Evolutionary conservation across 2,113 vertebrate species (phyloP).

Genomic region (Bombycilla garrulus): DNA sequence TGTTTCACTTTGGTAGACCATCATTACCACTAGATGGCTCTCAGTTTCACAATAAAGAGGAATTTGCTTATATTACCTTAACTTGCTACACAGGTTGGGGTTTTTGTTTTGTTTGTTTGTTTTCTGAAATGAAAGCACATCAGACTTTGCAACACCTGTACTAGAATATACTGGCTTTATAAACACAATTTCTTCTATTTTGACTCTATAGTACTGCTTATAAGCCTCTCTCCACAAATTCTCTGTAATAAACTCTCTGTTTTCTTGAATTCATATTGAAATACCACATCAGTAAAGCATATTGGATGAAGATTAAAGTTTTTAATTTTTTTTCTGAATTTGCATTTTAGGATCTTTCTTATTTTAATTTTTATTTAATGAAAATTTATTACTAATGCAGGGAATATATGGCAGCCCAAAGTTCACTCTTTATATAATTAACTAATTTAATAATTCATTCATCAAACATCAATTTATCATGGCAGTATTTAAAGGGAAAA

Average conservation of each 20-base stretch:
- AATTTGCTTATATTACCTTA: neutral
- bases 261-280: neutral
- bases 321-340: neutral
- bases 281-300: neutral
- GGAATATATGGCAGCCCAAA: neutral
- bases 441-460: neutral
- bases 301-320: neutral
- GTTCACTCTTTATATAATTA: neutral
- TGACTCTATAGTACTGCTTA: neutral
- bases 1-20: neutral
- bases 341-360: neutral
- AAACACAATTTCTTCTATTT: neutral
- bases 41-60: neutral
- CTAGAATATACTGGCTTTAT: neutral
- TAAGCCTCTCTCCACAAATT: neutral
- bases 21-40: constrained; percentile 64
- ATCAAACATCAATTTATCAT: neutral
- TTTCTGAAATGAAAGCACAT: neutral
- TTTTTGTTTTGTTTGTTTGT: neutral
- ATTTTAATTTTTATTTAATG: neutral
- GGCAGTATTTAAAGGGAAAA: neutral
- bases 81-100: neutral
- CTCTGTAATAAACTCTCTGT: fast-evolving
- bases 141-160: neutral
- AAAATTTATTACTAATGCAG: neutral